Percentiles rank a stretch among this genome's conserved stretches.
Evolutionary conservation across 2,113 vertebrate species (phyloP).

Genomic region (Callospermophilus lateralis): DNA sequence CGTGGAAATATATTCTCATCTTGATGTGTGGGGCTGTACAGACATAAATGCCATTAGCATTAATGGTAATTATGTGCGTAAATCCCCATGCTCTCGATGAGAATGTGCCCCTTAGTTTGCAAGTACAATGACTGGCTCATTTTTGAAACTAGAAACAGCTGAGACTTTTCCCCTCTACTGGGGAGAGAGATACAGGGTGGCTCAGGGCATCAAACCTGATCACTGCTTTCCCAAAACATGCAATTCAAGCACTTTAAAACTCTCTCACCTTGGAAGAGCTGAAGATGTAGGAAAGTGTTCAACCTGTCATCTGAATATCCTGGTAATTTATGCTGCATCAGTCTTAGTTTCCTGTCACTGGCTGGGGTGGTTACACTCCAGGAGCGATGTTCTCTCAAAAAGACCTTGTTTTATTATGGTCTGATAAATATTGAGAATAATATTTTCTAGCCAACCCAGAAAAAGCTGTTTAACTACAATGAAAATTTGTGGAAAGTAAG

Average conservation of each 20-base stretch:
- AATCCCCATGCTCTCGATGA: slow-evolving; percentile 63
- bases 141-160: slow-evolving; percentile 76
- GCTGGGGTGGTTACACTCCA: slow-evolving; percentile 28
- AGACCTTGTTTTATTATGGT: slow-evolving; percentile 72
- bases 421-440: slow-evolving; percentile 67
- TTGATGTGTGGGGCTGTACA: slow-evolving; percentile 79
- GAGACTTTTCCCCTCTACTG: neutral
- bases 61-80: slow-evolving; percentile 71
- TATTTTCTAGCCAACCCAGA: slow-evolving; percentile 73
- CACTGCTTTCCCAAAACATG: slow-evolving; percentile 44
- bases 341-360: slow-evolving; percentile 75
- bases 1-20: slow-evolving; percentile 69
- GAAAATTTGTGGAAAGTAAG: slow-evolving; percentile 80
- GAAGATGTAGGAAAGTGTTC: slow-evolving; percentile 37
- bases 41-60: slow-evolving; percentile 79
- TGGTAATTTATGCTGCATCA: slow-evolving; percentile 57
- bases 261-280: slow-evolving; percentile 45
- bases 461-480: slow-evolving; percentile 65
- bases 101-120: slow-evolving; percentile 74
- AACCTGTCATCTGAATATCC: slow-evolving; percentile 55
- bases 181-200: neutral
- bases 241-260: slow-evolving; percentile 59
- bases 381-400: slow-evolving; percentile 48
- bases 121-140: slow-evolving; percentile 73
- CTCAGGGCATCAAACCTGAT: slow-evolving; percentile 31